Evolutionary conservation across 2,797 vertebrate species (phyloP).

Genomic region (Syndactyla subalaris): DNA sequence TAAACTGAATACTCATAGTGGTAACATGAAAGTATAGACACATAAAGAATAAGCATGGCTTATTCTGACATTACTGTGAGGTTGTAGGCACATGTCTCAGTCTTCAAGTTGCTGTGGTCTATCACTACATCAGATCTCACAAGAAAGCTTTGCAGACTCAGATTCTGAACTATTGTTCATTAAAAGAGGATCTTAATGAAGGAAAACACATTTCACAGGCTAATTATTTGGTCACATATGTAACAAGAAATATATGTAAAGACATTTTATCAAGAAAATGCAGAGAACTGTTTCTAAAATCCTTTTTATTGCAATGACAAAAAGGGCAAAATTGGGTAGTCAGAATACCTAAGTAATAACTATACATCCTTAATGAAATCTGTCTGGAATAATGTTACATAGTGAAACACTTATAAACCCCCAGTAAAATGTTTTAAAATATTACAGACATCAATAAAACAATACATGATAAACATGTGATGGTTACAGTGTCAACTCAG

Average conservation of each 20-base stretch:
- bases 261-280: background rate
- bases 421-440: background rate
- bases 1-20: background rate
- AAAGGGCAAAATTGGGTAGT: background rate
- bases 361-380: background rate
- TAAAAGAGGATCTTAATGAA: background rate
- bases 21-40: background rate
- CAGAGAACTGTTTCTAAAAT: background rate
- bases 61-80: background rate
- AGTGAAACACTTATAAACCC: background rate
- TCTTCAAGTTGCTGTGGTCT: background rate
- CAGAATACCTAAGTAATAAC: background rate
- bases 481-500: background rate
- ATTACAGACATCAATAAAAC: background rate
- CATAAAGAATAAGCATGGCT: background rate
- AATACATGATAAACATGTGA: background rate
- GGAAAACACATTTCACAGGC: background rate
- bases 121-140: accelerated
- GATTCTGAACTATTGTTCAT: background rate
- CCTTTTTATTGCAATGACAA: background rate
- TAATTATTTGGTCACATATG: background rate
- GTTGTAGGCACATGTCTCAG: background rate
- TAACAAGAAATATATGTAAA: background rate
- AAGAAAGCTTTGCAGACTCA: background rate
- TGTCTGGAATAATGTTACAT: background rate